These are phyloP conservation scores for Ianthella basta DNA, from an alignment of 37 sponge, comb jelly and placozoan genomes.

Conservation along the genomic window DNA sequence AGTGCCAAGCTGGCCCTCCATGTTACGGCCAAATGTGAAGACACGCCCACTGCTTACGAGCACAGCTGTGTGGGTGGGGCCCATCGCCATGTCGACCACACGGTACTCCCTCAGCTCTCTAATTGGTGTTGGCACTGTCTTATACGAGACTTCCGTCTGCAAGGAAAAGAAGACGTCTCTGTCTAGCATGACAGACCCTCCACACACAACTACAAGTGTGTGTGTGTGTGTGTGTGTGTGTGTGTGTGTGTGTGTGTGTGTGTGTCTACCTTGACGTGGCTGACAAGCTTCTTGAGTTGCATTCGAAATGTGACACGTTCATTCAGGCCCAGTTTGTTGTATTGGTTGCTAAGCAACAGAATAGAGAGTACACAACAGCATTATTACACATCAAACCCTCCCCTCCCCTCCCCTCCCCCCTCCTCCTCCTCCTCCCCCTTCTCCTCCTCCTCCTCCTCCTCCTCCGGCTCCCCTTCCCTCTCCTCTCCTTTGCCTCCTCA, in stretches of 20 bases:
- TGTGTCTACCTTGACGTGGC: constrained; percentile 45
- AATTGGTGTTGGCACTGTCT: constrained; percentile 67
- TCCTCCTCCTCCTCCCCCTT: no score
- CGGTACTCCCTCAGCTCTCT: constrained; percentile 84
- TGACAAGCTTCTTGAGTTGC: constrained; percentile 83
- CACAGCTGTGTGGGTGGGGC: constrained; percentile 88
- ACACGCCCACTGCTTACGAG: constrained; percentile 53
- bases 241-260: constrained; percentile 2
- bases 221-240: constrained; percentile 27
- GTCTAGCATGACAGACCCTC: neutral
- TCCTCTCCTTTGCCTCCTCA: constrained; percentile 1
- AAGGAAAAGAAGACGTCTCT: neutral
- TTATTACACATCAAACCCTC: neutral
- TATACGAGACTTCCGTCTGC: constrained; percentile 65
- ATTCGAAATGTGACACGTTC: constrained; percentile 86
- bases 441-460: no score
- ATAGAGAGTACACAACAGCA: neutral
- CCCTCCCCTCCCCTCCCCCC: no score
- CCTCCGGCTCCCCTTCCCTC: no score
- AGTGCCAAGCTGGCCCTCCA: constrained; percentile 88
- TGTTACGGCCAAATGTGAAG: constrained; percentile 92
- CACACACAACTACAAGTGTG: neutral
- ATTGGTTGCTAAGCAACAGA: constrained; percentile 90
- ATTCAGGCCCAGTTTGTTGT: constrained; percentile 97
- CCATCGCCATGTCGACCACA: constrained; percentile 86